Conservation (phyloP, 2,113 vertebrate species). For the Nettapus auritus region DNA sequence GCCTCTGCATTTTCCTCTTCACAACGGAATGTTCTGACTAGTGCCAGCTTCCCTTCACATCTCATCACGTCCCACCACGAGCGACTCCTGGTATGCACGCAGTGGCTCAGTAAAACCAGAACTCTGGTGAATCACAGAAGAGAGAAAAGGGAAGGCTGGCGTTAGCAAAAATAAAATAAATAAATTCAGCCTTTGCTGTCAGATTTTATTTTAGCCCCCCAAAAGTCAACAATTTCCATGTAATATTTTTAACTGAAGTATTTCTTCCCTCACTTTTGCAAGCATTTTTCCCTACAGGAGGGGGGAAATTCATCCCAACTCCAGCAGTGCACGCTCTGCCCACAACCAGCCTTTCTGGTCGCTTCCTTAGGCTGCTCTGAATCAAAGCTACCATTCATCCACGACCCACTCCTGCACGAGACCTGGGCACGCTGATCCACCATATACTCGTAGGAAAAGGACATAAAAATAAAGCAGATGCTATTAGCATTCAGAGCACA, state of each 20-base stretch:
- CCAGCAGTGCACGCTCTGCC: background rate
- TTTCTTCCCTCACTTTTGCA: background rate
- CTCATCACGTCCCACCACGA: background rate
- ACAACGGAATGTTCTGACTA: background rate
- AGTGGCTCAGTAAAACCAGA: background rate
- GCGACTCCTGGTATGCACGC: background rate
- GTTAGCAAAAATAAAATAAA: background rate
- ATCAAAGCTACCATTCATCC: slow-evolving; percentile 55
- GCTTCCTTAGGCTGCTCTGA: slow-evolving; percentile 5
- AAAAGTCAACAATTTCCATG: background rate
- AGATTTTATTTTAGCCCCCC: background rate
- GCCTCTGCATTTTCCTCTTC: background rate
- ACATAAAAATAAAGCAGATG: slow-evolving; percentile 60
- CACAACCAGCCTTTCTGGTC: background rate
- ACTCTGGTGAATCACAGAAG: background rate
- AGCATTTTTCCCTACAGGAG: background rate
- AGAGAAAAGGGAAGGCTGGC: background rate
- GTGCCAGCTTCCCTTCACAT: background rate
- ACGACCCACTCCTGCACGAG: slow-evolving; percentile 16
- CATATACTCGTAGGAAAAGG: background rate
- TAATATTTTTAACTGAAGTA: background rate
- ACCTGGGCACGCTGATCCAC: slow-evolving; percentile 58
- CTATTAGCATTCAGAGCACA: slow-evolving; percentile 67
- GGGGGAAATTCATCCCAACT: background rate
- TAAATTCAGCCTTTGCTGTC: background rate